Base-by-base conservation (phyloP, 2,797 vertebrate genomes). In the Pipistrellus pygmaeus region DNA sequence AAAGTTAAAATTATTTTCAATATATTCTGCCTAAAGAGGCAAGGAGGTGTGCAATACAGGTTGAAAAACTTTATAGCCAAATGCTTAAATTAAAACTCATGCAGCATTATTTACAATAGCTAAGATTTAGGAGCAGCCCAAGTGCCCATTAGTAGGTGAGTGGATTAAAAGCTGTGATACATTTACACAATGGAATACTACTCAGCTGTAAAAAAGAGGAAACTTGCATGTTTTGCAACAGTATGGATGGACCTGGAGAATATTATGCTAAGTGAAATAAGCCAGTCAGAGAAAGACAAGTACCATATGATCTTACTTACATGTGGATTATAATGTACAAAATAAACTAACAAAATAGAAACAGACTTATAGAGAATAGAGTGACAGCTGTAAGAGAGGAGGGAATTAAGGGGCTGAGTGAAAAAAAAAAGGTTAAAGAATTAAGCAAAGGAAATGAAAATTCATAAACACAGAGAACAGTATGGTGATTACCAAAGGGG, bases 1-100 rank as follows among this genome's bases (percentile, higher is more conserved):
- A 81, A 80, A 94, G 69, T 71, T 62, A 10, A 83, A 89, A 91
- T 81, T 95, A 44, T 86, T 69, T 91, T 87, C 72, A 68, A 81
- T 73, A 86, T 89, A 84, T 91, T 93, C 46, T 93, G 13, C 69
- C 84, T 91, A 87, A 93, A 30, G 53, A 95, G 76, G 53, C 53
- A 88, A 97, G 12, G 12, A 84, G 86, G 57, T 64, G 1, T 96
- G 73, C 21, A 82, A 57, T 80, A 69, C 44, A 82, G 60, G 32
- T 78, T 95, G 93, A 60, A 92, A 94, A 96, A 88, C 2, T 0
- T 68, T 77, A 32, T 69, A 91, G 71, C 80, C 48, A 68, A 94
- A 68, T 89, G 32, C 21, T 92, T 87, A 91, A 72, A 81, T 89
- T 91, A 73, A 86, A 95, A 75, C 48, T 66, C 3, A 30, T 88